Percentiles rank a stretch among this genome's conserved stretches.
Evolutionary conservation across 2,888 invertebrate genomes (phyloP).

Genomic region (Eristalinus sepulchralis): DNA sequence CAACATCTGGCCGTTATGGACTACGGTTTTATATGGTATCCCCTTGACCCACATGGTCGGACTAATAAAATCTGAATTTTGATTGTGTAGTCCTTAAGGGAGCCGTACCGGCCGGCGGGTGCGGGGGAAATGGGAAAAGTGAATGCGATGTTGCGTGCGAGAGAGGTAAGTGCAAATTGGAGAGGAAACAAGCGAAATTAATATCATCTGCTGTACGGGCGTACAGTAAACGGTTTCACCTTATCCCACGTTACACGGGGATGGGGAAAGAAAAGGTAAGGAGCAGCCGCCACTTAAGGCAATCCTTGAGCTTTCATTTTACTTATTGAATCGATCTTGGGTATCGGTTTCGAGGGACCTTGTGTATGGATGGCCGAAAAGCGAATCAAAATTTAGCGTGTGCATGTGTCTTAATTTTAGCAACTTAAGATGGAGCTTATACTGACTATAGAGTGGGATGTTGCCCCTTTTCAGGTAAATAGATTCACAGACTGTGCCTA

Average conservation of each 20-base stretch:
- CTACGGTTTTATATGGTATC: constrained; percentile 47
- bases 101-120: neutral
- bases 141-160: constrained; percentile 15
- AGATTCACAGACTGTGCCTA: too few relatives aligned
- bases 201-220: constrained; percentile 52
- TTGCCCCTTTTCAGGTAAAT: too few relatives aligned
- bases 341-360: too few relatives aligned
- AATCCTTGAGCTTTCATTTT: neutral
- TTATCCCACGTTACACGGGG: constrained; percentile 6
- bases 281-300: neutral
- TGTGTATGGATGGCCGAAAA: too few relatives aligned
- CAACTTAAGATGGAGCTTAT: too few relatives aligned
- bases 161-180: constrained; percentile 48
- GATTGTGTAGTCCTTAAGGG: constrained; percentile 55
- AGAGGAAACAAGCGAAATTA: constrained; percentile 50
- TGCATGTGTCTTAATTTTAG: too few relatives aligned
- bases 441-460: too few relatives aligned
- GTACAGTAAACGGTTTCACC: constrained; percentile 61
- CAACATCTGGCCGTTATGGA: constrained; percentile 71
- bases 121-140: too few relatives aligned
- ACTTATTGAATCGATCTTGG: too few relatives aligned
- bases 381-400: too few relatives aligned
- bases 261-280: neutral
- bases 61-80: constrained; percentile 69
- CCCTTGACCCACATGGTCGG: constrained; percentile 64